A percentile compares a stretch with the other conserved stretches of the same genome.
Conservation (phyloP, 1,140 invertebrate species). For the Pachyrhynchus sulphureomaculatus region DNA sequence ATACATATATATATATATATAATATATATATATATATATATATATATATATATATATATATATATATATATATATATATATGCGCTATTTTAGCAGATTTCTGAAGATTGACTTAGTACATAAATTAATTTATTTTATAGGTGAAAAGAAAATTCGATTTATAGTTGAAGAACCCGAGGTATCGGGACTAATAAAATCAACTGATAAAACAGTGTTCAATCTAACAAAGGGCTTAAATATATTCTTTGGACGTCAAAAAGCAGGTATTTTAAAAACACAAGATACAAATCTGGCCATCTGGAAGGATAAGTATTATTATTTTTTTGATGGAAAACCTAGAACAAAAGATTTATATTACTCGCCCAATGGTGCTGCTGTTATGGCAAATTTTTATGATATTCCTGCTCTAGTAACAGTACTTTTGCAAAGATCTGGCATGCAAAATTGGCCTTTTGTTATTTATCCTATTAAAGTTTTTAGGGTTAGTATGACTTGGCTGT, state of each 20-base stretch:
- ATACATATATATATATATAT: too few species aligned
- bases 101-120: too few species aligned
- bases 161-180: slow-evolving; percentile 43
- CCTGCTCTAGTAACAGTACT: slow-evolving; percentile 53
- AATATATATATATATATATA: too few species aligned
- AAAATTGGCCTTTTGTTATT: slow-evolving; percentile 56
- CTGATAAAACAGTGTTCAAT: slow-evolving; percentile 56
- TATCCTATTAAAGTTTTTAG: slow-evolving; percentile 47
- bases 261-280: slow-evolving; percentile 54
- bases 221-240: slow-evolving; percentile 55
- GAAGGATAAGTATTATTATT: slow-evolving; percentile 57
- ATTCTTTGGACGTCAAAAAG: slow-evolving; percentile 55
- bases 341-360: slow-evolving; percentile 45
- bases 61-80: too few species aligned
- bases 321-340: slow-evolving; percentile 57
- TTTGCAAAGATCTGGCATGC: slow-evolving; percentile 53
- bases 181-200: slow-evolving; percentile 41
- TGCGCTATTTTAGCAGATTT: too few species aligned
- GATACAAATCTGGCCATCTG: slow-evolving; percentile 55
- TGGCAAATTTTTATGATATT: slow-evolving; percentile 56
- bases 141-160: slow-evolving; percentile 42
- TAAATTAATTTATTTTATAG: too few species aligned
- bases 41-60: too few species aligned
- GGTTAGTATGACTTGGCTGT: slow-evolving; percentile 37
- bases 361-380: slow-evolving; percentile 50